These are phyloP conservation scores for Samia ricini DNA, from an alignment of 1,140 invertebrate species.

Conservation along the genomic window DNA sequence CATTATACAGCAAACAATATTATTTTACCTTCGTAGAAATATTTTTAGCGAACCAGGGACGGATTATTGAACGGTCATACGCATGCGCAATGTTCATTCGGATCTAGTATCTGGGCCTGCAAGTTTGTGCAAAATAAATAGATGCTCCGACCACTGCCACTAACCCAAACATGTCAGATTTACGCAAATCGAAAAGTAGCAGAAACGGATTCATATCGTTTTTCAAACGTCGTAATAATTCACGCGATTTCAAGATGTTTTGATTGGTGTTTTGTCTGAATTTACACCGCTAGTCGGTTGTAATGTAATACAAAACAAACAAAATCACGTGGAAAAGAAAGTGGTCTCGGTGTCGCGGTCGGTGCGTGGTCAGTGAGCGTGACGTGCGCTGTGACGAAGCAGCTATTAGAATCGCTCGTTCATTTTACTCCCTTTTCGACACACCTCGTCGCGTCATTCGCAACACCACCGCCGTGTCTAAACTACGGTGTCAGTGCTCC, in stretches of 20 bases:
- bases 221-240: background rate
- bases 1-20: background rate
- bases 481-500: constrained; percentile 37
- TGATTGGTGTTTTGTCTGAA: background rate
- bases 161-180: constrained; percentile 37
- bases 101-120: constrained; percentile 39
- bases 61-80: constrained; percentile 60
- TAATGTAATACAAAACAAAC: constrained; percentile 25
- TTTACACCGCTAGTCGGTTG: background rate
- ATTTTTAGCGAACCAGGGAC: constrained; percentile 24
- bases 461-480: constrained; percentile 40
- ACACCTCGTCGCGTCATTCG: constrained; percentile 51
- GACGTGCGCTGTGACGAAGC: constrained; percentile 44
- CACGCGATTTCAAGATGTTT: background rate
- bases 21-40: background rate
- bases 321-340: constrained; percentile 65
- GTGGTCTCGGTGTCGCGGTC: constrained; percentile 38
- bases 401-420: constrained; percentile 45
- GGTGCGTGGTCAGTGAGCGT: constrained; percentile 50
- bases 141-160: constrained; percentile 50
- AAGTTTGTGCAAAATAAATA: constrained; percentile 62
- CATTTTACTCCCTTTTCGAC: constrained; percentile 50
- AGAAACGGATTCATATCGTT: constrained; percentile 1
- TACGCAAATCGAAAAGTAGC: background rate
- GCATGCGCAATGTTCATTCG: constrained; percentile 50